phyloP scores from a whole-genome alignment of 2,888 invertebrate genomes.

The Drosophila rellima region DNA sequence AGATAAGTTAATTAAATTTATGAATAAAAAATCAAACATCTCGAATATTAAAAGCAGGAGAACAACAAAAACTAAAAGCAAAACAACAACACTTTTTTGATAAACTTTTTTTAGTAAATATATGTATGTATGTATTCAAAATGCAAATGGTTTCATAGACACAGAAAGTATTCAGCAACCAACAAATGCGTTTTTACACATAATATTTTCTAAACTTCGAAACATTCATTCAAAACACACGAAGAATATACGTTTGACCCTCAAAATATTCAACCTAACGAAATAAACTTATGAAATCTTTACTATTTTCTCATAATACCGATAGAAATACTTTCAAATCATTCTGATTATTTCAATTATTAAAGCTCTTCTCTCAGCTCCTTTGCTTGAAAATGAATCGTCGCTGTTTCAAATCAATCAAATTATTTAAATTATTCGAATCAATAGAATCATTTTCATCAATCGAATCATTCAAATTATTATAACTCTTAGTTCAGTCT shows the following conservation, averaged over 20 bases:
- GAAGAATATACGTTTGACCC: not conserved
- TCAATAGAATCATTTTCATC: not conserved
- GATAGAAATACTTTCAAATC: not conserved
- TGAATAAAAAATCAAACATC: conserved; percentile 21
- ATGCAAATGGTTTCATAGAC: conserved; percentile 64
- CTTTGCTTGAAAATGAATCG: not conserved
- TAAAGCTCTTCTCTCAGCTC: not conserved
- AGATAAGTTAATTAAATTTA: conserved; percentile 57
- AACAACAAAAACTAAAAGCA: conserved; percentile 8
- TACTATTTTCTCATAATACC: not conserved
- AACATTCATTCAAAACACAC: not conserved
- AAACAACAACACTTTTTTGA: conserved; percentile 46
- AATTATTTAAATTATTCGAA: not conserved
- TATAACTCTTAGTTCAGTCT: not conserved
- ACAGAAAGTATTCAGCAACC: conserved; percentile 46
- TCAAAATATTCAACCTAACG: not conserved
- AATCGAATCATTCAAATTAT: not conserved
- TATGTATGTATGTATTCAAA: conserved; percentile 54
- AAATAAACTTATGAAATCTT: not conserved
- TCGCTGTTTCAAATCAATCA: too few relatives aligned
- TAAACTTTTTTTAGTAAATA: conserved; percentile 55
- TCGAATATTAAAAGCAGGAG: conserved; percentile 6
- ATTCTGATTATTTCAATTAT: not conserved
- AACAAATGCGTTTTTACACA: conserved; percentile 29
- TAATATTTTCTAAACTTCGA: conserved; percentile 1